A percentile compares a stretch with the other conserved stretches of the same genome.
phyloP scores from a whole-genome alignment of 92 coral and sea anemone genomes.

The Phenganax stokvisi region DNA sequence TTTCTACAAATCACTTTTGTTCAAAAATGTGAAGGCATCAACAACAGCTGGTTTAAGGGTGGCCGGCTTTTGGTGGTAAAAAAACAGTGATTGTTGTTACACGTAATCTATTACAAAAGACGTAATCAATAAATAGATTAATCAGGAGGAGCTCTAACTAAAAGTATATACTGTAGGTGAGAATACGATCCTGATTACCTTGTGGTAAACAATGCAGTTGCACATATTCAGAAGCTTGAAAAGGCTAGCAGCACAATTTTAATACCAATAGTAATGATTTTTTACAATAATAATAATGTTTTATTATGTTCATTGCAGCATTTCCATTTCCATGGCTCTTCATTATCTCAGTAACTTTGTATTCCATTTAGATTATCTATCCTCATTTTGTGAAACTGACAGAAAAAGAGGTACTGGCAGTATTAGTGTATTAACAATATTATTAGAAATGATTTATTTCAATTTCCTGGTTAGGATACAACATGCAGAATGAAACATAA shows the following conservation, averaged over 20 bases:
- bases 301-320: not conserved
- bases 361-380: constrained; percentile 65
- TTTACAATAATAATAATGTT: not conserved
- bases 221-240: not conserved
- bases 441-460: not conserved
- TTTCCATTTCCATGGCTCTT: constrained; percentile 12
- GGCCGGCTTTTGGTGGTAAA: no score
- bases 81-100: no score
- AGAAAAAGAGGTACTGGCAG: constrained; percentile 73
- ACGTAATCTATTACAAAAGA: no score
- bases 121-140: no score
- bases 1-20: no score
- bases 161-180: no score
- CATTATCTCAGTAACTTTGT: constrained; percentile 1
- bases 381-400: constrained; percentile 80
- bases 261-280: not conserved
- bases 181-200: not conserved
- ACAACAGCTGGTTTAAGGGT: no score
- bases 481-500: not conserved
- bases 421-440: not conserved
- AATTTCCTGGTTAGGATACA: not conserved
- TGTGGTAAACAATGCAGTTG: not conserved
- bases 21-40: no score
- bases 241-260: not conserved
- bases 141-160: no score